Conservation (phyloP, 1,140 invertebrate genomes). For the Archivesica marissinica region DNA sequence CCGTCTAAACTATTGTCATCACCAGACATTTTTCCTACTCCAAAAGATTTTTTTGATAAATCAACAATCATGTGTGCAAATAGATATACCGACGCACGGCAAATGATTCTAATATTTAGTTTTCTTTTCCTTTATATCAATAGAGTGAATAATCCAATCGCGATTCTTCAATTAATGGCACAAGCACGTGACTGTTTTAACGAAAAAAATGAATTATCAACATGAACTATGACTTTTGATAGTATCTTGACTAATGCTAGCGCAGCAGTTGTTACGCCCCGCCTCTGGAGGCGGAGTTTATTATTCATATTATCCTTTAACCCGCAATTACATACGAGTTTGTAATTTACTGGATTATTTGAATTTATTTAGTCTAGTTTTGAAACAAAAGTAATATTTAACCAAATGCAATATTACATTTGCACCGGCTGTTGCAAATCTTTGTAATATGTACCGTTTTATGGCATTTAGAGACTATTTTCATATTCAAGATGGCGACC, state of each 20-base stretch:
- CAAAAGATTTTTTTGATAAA: conserved; percentile 61
- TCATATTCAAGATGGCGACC: conserved; percentile 79
- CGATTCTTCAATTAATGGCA: conserved; percentile 78
- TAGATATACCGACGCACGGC: conserved; percentile 7
- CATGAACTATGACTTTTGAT: conserved; percentile 61
- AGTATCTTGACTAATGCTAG: conserved; percentile 35
- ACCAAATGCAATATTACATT: background rate
- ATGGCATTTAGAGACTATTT: conserved; percentile 3
- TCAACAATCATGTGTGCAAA: conserved; percentile 60
- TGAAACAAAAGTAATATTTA: background rate
- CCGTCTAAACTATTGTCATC: conserved; percentile 90
- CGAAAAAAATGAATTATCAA: conserved; percentile 59
- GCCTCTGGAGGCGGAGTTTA: conserved; percentile 27
- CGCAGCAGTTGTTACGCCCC: conserved; percentile 25
- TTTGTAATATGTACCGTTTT: background rate
- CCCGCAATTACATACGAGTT: background rate
- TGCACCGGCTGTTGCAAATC: background rate
- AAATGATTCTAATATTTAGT: conserved; percentile 61
- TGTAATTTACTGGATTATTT: background rate
- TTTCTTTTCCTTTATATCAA: conserved; percentile 65
- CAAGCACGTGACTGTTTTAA: conserved; percentile 67
- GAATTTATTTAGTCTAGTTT: background rate
- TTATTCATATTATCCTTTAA: conserved; percentile 35
- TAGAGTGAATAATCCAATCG: conserved; percentile 76
- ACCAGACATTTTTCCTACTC: conserved; percentile 83